These are phyloP conservation scores for Amphiprion clarkii DNA, from an alignment of 2,797 vertebrate species.

Conservation along the genomic window DNA sequence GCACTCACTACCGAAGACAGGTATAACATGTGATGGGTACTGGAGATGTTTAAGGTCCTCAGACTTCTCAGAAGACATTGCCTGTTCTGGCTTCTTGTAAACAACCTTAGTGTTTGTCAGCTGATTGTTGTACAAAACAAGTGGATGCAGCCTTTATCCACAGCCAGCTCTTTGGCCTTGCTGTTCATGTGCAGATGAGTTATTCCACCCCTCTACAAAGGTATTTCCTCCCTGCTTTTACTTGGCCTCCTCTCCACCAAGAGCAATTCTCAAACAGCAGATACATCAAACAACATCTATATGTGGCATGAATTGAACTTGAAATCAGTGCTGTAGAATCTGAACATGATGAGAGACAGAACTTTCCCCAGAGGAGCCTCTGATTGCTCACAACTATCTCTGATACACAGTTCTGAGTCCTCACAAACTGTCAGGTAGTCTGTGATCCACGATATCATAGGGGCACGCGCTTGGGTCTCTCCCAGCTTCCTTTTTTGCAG, in stretches of 20 bases:
- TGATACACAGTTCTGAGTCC: constrained; percentile 3
- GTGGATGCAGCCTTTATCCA: background rate
- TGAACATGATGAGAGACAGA: constrained; percentile 1
- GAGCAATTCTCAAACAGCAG: too few relatives aligned
- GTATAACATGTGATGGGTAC: too few relatives aligned
- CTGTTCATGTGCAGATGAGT: background rate
- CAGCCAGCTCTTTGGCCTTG: background rate
- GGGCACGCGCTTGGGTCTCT: background rate
- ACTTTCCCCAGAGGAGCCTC: background rate
- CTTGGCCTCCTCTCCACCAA: background rate
- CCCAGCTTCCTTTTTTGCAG: background rate
- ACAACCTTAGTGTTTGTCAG: too few relatives aligned
- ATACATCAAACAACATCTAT: too few relatives aligned
- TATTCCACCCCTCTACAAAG: background rate
- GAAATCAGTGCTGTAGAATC: constrained; percentile 3
- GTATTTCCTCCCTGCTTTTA: background rate
- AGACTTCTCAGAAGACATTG: too few relatives aligned
- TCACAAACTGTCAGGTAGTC: background rate
- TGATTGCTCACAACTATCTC: background rate
- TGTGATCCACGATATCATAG: constrained; percentile 3
- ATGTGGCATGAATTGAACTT: constrained; percentile 2
- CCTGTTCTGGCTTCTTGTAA: too few relatives aligned
- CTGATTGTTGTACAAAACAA: too few relatives aligned
- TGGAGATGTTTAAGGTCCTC: too few relatives aligned
- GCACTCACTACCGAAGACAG: too few relatives aligned